Conservation (phyloP, 2,113 vertebrate species). For the Cinclus cinclus region DNA sequence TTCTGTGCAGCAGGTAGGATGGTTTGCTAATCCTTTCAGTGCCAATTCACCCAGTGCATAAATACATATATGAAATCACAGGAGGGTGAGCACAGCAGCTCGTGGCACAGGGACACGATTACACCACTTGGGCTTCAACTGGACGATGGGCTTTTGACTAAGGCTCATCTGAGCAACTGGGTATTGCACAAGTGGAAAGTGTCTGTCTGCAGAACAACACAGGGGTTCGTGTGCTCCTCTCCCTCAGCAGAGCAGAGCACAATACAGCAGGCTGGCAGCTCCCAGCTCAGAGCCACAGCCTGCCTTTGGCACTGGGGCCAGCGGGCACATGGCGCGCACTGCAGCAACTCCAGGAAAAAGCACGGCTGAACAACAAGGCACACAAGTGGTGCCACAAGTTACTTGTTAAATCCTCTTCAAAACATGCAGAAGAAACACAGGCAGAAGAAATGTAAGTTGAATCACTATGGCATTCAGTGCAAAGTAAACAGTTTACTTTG, state of each 20-base stretch:
- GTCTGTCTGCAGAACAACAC: not conserved
- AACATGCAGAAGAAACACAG: not conserved
- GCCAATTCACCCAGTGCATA: not conserved
- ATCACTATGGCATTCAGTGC: not conserved
- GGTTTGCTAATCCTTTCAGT: not conserved
- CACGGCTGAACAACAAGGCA: not conserved
- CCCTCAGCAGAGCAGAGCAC: not conserved
- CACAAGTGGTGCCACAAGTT: not conserved
- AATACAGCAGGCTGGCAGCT: not conserved
- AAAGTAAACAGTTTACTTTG: not conserved
- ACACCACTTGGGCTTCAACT: not conserved
- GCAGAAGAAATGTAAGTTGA: not conserved
- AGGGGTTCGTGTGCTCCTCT: not conserved
- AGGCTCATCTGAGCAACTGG: not conserved
- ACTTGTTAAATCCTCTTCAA: not conserved
- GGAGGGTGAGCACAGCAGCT: not conserved
- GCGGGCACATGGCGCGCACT: accelerated
- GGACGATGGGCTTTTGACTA: not conserved
- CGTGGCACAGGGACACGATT: accelerated
- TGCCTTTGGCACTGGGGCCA: not conserved
- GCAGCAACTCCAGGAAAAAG: accelerated
- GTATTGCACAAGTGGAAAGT: not conserved
- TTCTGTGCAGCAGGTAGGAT: not conserved
- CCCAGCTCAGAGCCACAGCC: not conserved
- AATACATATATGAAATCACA: not conserved